phyloP scores from a whole-genome alignment of 2,888 invertebrate species.

The Diaperis boleti region DNA sequence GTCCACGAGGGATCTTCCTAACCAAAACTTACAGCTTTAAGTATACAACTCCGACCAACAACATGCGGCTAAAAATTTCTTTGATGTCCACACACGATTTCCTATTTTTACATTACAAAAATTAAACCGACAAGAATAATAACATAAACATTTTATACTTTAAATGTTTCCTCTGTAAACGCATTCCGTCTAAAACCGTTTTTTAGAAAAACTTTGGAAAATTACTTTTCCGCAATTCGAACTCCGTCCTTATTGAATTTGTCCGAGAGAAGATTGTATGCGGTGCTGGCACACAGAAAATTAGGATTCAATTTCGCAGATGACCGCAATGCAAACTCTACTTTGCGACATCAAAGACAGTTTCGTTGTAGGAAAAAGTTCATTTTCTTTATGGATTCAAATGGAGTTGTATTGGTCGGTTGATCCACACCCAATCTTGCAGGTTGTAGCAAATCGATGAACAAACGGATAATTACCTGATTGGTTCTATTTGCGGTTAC shows the following conservation, averaged over 20 bases:
- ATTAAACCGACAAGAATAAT: too few species aligned
- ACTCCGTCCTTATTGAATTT: conserved; percentile 21
- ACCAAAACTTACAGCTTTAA: too few species aligned
- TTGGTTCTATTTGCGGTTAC: conserved; percentile 41
- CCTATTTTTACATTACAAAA: too few species aligned
- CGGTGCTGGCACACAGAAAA: conserved; percentile 45
- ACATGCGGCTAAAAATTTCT: too few species aligned
- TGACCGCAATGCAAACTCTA: conserved; percentile 53
- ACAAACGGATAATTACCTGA: conserved; percentile 49
- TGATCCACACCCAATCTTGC: conserved; percentile 9
- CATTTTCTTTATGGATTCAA: conserved; percentile 5
- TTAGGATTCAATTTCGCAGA: conserved; percentile 57
- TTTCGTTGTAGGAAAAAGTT: not conserved
- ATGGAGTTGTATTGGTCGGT: not conserved
- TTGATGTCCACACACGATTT: too few species aligned
- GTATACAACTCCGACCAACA: too few species aligned
- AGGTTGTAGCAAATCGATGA: conserved; percentile 52
- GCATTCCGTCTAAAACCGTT: conserved; percentile 9
- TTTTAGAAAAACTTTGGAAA: conserved; percentile 12
- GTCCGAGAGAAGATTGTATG: conserved; percentile 25
- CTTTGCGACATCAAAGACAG: conserved; percentile 49
- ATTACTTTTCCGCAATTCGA: conserved; percentile 20
- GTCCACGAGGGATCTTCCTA: too few species aligned
- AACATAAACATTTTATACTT: too few species aligned
- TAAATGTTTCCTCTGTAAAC: not conserved